Percentiles rank a stretch among this genome's conserved stretches.
These are phyloP conservation scores for Volucella zonaria DNA, from an alignment of 2,888 invertebrate genomes.

Conservation along the genomic window DNA sequence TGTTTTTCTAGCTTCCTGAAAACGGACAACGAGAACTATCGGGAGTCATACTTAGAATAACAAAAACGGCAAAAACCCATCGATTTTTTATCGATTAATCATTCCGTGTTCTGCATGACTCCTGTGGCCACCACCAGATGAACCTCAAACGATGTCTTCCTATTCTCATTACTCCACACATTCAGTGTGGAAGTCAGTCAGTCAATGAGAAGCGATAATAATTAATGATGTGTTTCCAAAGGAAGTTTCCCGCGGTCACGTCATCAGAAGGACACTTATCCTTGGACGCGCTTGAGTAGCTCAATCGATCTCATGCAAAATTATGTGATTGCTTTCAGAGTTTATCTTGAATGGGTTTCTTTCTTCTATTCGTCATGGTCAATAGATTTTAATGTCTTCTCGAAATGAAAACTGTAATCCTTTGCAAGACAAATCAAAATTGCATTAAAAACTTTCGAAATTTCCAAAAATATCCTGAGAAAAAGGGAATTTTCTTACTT, in stretches of 20 bases:
- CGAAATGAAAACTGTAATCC: constrained; percentile 5
- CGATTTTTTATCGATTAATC: constrained; percentile 59
- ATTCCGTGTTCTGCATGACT: constrained; percentile 10
- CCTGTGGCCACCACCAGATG: constrained; percentile 23
- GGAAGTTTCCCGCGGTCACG: constrained; percentile 1
- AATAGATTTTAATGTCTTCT: constrained; percentile 27
- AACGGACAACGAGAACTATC: not conserved
- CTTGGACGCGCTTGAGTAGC: constrained; percentile 34
- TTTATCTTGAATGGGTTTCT: not conserved
- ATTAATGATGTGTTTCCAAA: constrained; percentile 21
- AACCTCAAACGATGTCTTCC: constrained; percentile 7
- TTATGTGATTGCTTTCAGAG: constrained; percentile 13
- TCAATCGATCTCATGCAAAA: constrained; percentile 24
- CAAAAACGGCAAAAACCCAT: constrained; percentile 33
- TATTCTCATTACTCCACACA: constrained; percentile 23
- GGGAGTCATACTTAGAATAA: constrained; percentile 32
- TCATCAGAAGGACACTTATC: not conserved
- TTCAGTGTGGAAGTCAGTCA: not conserved
- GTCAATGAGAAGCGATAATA: constrained; percentile 26
- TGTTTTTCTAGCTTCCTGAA: constrained; percentile 24
- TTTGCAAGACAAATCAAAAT: constrained; percentile 34
- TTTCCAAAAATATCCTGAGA: constrained; percentile 18
- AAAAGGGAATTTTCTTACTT: not conserved
- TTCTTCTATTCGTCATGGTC: constrained; percentile 29
- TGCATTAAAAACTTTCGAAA: constrained; percentile 10